Base-by-base conservation (phyloP, 1,140 invertebrate genomes). In the Harlomillsia oculata region DNA sequence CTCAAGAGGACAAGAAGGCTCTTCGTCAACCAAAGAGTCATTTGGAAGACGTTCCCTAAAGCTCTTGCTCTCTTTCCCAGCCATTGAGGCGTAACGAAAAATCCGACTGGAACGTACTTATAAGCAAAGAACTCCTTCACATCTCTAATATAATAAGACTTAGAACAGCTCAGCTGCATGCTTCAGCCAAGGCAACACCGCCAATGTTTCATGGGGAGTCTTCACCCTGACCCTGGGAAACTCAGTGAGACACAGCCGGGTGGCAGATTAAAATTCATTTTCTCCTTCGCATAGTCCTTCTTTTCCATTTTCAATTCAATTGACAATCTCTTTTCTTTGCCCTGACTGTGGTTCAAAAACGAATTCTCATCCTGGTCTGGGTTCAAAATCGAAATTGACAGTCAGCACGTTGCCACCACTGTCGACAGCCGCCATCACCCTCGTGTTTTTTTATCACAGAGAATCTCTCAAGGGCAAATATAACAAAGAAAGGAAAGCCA, bases 251-350 rank as follows among this genome's bases (percentile, higher is more conserved):
- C 28, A 37, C 40, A 41, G 32, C 51, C 51, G 51, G 51, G 51
- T 53, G 51, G 51, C 43, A 53, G 37, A 53, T 53, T 53, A 53
- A 53, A 53, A 53, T 53, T 53, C 39, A 53, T 41, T 53, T 43
- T 53, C 36, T 36, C 30, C 36, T 37, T 26, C 51, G 34, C n/a
- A n/a, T n/a, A n/a, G n/a, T 26, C 26, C 28, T 25, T 53, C 45
- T 48, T 11, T 20, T 43, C 29, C 51, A 40, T 28, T 53, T 43
- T 29, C 51, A 30, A 40, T 41, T 32, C 37, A 20, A 43, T 9
- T 34, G 32, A 34, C 32, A 34, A n/a, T 34, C 32, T 34, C 9
- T 34, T 34, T 9, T 34, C n/a, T 34, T 34, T 9, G 9, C 32
- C n/a, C 32, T 9, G n/a, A 9, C 32, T n/a, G n/a, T n/a, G n/a